These are phyloP conservation scores for Burhinus bistriatus DNA, from an alignment of 2,113 vertebrate genomes.

Conservation along the genomic window DNA sequence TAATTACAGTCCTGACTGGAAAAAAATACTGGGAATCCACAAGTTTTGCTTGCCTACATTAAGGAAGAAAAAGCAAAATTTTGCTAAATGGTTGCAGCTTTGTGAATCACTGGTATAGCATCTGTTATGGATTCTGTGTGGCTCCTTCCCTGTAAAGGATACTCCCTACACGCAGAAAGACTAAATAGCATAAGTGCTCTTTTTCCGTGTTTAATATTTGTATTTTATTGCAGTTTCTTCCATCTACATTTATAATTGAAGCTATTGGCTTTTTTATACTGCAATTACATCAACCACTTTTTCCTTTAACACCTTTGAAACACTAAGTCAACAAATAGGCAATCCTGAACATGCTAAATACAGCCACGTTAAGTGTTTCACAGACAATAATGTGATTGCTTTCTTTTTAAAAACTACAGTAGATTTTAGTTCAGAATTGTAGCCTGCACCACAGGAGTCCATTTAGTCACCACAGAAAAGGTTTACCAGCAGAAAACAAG, in stretches of 20 bases:
- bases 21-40: not conserved
- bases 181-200: not conserved
- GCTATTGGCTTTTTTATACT: not conserved
- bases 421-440: not conserved
- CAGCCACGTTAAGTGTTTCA: not conserved
- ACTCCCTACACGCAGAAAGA: not conserved
- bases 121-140: not conserved
- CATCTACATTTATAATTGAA: not conserved
- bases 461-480: not conserved
- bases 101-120: not conserved
- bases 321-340: not conserved
- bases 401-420: not conserved
- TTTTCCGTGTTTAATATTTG: not conserved
- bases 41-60: not conserved
- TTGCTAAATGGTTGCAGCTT: not conserved
- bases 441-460: not conserved
- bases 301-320: not conserved
- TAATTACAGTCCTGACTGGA: not conserved
- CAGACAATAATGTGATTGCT: not conserved
- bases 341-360: not conserved
- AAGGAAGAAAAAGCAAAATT: not conserved
- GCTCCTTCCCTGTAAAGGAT: not conserved
- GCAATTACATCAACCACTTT: not conserved
- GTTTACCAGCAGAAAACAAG: not conserved
- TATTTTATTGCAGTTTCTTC: not conserved